Conservation (phyloP, 2,797 vertebrate genomes). For the Crocidura indochinensis region DNA sequence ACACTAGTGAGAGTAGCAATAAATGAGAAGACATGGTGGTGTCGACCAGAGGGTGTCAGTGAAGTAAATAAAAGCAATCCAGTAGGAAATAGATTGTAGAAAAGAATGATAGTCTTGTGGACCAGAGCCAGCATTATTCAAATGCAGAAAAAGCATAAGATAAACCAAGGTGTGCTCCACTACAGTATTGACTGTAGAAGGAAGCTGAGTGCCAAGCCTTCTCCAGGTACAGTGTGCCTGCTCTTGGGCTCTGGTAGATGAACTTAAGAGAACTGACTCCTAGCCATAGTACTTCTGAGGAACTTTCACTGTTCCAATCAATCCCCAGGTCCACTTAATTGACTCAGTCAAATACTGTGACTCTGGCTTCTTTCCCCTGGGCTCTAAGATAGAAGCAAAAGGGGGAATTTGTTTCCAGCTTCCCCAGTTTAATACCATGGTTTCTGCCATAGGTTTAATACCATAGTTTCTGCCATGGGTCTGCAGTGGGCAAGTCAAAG, state of each 20-base stretch:
- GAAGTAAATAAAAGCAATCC: not conserved
- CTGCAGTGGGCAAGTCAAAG: not conserved
- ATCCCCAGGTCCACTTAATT: accelerated
- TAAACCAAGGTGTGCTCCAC: not conserved
- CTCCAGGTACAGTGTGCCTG: accelerated
- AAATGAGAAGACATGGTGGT: not conserved
- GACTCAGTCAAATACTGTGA: not conserved
- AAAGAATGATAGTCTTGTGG: not conserved
- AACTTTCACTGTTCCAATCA: not conserved
- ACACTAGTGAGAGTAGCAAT: not conserved
- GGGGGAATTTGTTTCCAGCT: constrained; percentile 33
- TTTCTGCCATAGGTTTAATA: not conserved
- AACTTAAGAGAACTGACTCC: not conserved
- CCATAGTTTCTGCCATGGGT: not conserved
- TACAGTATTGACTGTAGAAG: accelerated
- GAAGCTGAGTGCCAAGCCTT: not conserved
- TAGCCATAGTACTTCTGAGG: not conserved
- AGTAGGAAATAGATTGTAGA: not conserved
- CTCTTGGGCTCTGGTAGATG: not conserved
- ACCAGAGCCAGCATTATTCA: not conserved
- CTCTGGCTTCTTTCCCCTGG: not conserved
- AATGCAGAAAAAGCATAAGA: not conserved
- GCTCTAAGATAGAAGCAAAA: not conserved
- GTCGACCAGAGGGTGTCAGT: not conserved
- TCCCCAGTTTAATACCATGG: constrained; percentile 3